phyloP scores from a whole-genome alignment of 2,888 invertebrate species.

The Neelides folsomi region DNA sequence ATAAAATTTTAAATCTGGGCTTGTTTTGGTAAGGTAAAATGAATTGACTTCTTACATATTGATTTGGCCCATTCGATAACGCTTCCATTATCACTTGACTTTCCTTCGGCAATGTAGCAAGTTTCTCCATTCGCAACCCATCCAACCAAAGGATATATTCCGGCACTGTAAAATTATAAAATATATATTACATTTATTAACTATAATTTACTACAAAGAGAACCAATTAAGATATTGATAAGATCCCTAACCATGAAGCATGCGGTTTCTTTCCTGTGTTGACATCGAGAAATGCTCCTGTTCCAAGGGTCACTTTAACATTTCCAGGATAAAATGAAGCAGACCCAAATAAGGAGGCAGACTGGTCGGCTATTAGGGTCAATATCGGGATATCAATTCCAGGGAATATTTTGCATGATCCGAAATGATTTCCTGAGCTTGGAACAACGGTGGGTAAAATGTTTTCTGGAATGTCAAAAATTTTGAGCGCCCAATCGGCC shows the following conservation, averaged over 20 bases:
- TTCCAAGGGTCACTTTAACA: conserved; percentile 78
- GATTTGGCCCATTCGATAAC: conserved; percentile 69
- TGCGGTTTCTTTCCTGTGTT: conserved; percentile 64
- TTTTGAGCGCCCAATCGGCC: conserved; percentile 56
- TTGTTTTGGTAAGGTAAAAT: background rate
- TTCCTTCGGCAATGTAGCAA: conserved; percentile 70
- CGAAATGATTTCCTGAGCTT: conserved; percentile 60
- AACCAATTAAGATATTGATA: conserved; percentile 3
- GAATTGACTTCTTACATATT: conserved; percentile 23
- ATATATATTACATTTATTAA: background rate
- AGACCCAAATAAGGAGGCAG: conserved; percentile 77
- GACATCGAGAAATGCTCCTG: conserved; percentile 76
- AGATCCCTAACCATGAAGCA: conserved; percentile 44
- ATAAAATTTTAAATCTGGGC: conserved; percentile 5
- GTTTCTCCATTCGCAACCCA: conserved; percentile 56
- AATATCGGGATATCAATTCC: conserved; percentile 26
- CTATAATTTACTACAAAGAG: background rate
- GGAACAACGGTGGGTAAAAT: conserved; percentile 71
- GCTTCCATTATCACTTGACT: conserved; percentile 75
- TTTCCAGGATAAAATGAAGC: conserved; percentile 64
- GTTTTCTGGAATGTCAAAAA: conserved; percentile 58
- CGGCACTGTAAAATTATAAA: no score
- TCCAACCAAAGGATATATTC: conserved; percentile 80
- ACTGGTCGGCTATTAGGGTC: conserved; percentile 55
- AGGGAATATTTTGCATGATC: conserved; percentile 39